Evolutionary conservation across 2,888 invertebrate genomes (phyloP).

Genomic region (Elysia crispata): DNA sequence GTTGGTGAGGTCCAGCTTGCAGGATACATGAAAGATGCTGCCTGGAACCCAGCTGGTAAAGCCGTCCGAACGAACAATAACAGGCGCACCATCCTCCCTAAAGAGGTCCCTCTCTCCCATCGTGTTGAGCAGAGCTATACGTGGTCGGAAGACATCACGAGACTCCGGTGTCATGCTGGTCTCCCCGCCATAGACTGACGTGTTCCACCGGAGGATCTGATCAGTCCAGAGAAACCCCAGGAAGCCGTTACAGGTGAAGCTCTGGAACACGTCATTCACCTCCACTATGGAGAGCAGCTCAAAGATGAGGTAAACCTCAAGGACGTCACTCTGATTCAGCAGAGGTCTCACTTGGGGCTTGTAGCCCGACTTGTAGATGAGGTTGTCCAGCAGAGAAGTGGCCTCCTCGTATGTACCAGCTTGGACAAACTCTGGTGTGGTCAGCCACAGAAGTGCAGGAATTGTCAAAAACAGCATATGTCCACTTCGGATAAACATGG

Average conservation of each 20-base stretch:
- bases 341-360: background rate
- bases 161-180: background rate
- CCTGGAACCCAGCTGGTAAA: too few species aligned
- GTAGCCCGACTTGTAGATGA: conserved; percentile 11
- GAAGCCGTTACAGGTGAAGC: conserved; percentile 31
- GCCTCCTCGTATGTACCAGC: conserved; percentile 5
- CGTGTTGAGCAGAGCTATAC: conserved; percentile 20
- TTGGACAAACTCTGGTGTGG: too few species aligned
- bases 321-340: background rate
- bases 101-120: conserved; percentile 17
- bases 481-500: background rate
- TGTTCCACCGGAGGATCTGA: conserved; percentile 9
- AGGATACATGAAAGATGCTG: too few species aligned
- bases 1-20: background rate
- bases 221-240: conserved; percentile 18
- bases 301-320: conserved; percentile 10
- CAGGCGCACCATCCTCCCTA: conserved; percentile 16
- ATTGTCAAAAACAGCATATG: background rate
- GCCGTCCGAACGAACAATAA: background rate
- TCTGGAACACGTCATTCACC: conserved; percentile 32
- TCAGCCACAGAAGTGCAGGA: background rate
- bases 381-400: background rate
- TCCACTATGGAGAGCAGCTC: conserved; percentile 25
- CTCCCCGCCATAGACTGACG: conserved; percentile 10
- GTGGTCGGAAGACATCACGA: background rate